Conservation (phyloP, 1,140 invertebrate species). For the Chironomus striatipennis region DNA sequence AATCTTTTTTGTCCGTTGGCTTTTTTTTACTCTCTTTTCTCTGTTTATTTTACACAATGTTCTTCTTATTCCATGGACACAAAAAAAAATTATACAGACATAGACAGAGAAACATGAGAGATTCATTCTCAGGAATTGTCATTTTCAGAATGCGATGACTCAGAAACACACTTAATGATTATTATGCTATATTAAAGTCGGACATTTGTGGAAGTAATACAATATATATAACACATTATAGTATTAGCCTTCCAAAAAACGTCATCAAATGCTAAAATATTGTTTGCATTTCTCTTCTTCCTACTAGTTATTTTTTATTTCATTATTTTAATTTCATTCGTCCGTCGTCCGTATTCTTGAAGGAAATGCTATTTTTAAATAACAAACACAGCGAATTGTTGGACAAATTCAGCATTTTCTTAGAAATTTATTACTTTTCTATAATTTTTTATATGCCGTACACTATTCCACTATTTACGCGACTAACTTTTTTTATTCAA, state of each 20-base stretch:
- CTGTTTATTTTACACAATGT: neutral
- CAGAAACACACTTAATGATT: constrained; percentile 9
- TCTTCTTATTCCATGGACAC: neutral
- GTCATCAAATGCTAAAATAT: neutral
- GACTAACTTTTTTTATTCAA: neutral
- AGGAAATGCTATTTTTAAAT: neutral
- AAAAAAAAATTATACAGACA: neutral
- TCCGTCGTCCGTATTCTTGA: neutral
- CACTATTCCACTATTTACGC: too few species aligned
- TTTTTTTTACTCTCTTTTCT: neutral
- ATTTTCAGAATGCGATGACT: neutral
- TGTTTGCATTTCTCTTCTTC: neutral
- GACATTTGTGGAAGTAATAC: neutral
- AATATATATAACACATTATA: neutral
- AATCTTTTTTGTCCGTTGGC: neutral
- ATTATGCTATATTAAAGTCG: neutral
- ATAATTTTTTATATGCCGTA: too few species aligned
- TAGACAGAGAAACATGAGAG: neutral
- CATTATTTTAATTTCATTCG: neutral
- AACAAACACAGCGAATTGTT: neutral
- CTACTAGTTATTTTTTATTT: neutral
- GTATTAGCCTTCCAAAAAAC: neutral
- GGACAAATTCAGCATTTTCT: neutral
- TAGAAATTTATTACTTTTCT: neutral
- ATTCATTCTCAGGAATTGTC: constrained; percentile 6